Evolutionary conservation across 1,140 invertebrate genomes (phyloP).

Genomic region (Ridgeia piscesae): DNA sequence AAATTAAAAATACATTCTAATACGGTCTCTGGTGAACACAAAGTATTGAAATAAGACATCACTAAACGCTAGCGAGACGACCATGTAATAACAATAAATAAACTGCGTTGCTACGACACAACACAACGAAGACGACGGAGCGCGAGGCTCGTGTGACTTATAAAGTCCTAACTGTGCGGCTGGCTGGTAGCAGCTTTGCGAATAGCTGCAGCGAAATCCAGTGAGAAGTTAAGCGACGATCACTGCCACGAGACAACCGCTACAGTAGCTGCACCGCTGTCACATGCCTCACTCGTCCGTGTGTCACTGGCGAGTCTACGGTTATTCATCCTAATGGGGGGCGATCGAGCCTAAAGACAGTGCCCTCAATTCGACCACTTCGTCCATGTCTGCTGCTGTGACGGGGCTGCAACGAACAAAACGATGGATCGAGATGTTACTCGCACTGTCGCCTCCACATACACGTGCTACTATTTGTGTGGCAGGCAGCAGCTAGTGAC

Average conservation of each 20-base stretch:
- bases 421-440: neutral
- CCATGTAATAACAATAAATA: neutral
- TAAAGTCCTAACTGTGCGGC: neutral
- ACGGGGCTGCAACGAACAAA: neutral
- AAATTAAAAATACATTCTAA: neutral
- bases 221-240: neutral
- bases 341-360: neutral
- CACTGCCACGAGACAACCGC: neutral
- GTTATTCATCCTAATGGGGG: constrained; percentile 4
- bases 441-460: constrained; percentile 3
- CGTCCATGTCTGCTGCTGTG: constrained; percentile 3
- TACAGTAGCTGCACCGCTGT: neutral
- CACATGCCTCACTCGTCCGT: neutral
- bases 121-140: neutral
- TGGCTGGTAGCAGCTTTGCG: too few species aligned
- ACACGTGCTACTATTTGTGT: neutral
- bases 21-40: neutral
- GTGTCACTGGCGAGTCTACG: constrained; percentile 2
- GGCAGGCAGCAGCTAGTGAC: neutral
- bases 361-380: constrained; percentile 3
- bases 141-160: neutral
- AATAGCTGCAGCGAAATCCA: neutral
- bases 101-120: neutral
- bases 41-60: neutral
- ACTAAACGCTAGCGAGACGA: neutral